Percentiles rank a stretch among this genome's conserved stretches.
Evolutionary conservation across 2,888 invertebrate genomes (phyloP).

Genomic region (Rotaria socialis): DNA sequence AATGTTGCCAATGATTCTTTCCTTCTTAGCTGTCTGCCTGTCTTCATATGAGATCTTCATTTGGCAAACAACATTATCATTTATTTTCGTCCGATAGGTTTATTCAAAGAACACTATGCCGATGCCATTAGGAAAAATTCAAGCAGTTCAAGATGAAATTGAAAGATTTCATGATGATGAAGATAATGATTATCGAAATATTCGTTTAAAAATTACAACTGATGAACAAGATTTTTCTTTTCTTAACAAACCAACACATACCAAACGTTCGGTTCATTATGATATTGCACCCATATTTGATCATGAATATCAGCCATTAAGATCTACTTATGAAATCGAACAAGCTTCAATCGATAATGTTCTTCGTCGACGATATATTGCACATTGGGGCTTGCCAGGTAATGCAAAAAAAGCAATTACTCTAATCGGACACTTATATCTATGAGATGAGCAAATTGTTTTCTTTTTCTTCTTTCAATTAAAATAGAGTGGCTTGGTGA

Average conservation of each 20-base stretch:
- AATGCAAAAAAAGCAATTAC: neutral
- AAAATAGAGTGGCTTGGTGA: conserved; percentile 79
- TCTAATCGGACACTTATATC: neutral
- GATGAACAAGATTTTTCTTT: neutral
- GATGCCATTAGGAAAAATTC: neutral
- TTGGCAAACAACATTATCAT: neutral
- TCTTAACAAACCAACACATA: neutral
- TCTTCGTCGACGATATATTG: conserved; percentile 23
- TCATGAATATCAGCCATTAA: neutral
- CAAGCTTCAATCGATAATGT: neutral
- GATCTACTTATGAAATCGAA: neutral
- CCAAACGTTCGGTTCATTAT: neutral
- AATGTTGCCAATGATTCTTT: neutral
- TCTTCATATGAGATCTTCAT: neutral
- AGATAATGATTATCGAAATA: neutral
- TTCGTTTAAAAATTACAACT: neutral
- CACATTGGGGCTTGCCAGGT: conserved; percentile 34
- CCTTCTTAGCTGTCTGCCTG: neutral
- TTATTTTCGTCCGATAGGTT: neutral
- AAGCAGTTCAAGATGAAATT: conserved; percentile 25
- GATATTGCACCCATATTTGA: neutral
- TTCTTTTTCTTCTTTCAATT: too few species aligned
- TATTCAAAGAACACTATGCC: neutral
- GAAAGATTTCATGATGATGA: neutral
- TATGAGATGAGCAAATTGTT: too few species aligned